Percentiles rank a stretch among this genome's conserved stretches.
These are phyloP conservation scores for Endomychus coccineus DNA, from an alignment of 2,888 invertebrate species.

Conservation along the genomic window DNA sequence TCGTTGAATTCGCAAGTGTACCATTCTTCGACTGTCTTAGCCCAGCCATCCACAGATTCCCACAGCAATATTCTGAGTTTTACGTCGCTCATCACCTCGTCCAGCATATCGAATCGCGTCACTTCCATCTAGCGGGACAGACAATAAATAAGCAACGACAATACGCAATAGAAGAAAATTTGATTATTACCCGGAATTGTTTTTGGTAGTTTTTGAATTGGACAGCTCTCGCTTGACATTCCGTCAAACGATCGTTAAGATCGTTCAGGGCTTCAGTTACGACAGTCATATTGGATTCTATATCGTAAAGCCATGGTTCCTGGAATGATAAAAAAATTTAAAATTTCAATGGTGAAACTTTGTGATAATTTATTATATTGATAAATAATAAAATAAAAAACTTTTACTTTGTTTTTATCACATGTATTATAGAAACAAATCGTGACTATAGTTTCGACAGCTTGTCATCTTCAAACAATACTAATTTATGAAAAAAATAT, in stretches of 20 bases:
- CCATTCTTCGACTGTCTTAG: constrained; percentile 59
- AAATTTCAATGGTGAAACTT: too few relatives aligned
- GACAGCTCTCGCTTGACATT: constrained; percentile 60
- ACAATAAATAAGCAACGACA: constrained; percentile 6
- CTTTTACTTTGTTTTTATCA: too few relatives aligned
- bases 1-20: constrained; percentile 53
- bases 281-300: constrained; percentile 59
- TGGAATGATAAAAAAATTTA: too few relatives aligned
- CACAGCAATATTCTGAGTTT: constrained; percentile 73
- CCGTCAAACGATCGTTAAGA: constrained; percentile 55
- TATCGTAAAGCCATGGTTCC: constrained; percentile 69
- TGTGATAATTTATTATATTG: too few relatives aligned
- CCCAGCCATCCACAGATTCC: constrained; percentile 73
- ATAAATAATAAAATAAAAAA: too few relatives aligned
- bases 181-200: constrained; percentile 61
- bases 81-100: constrained; percentile 71
- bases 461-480: too few relatives aligned
- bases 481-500: too few relatives aligned
- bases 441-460: too few relatives aligned
- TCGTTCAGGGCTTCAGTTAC: constrained; percentile 58
- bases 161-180: constrained; percentile 6
- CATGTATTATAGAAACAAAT: too few relatives aligned
- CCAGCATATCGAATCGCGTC: constrained; percentile 72
- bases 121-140: constrained; percentile 72
- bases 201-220: constrained; percentile 77